Percentiles rank a stretch among this genome's conserved stretches.
phyloP scores from a whole-genome alignment of 2,797 vertebrate genomes.

The Merluccius polli region DNA sequence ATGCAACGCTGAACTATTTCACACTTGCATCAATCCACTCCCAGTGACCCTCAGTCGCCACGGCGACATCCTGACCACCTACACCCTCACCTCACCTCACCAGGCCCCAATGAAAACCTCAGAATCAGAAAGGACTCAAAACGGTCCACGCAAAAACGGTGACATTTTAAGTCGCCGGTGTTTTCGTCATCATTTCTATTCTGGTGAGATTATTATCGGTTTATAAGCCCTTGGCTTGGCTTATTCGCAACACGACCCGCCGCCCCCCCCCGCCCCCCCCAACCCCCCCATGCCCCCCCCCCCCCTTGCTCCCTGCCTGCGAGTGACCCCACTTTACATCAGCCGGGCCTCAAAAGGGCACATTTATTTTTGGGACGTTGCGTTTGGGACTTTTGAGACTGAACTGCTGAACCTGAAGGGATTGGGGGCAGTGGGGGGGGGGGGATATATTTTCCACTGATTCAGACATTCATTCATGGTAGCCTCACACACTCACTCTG shows the following conservation, averaged over 20 bases:
- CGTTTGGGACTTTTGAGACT: slow-evolving; percentile 32
- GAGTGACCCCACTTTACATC: slow-evolving; percentile 34
- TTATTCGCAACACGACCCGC: not conserved
- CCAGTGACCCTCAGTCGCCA: not conserved
- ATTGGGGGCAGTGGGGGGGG: not conserved
- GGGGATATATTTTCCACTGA: not conserved
- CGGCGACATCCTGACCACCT: not conserved
- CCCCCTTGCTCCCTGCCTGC: not conserved
- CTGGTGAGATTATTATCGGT: not conserved
- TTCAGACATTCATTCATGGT: slow-evolving; percentile 2
- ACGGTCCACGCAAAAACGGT: not conserved
- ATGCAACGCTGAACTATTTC: not conserved
- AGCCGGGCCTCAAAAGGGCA: slow-evolving; percentile 62
- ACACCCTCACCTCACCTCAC: too few species aligned
- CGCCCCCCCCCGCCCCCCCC: not conserved
- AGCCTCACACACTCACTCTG: not conserved
- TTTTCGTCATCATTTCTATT: not conserved
- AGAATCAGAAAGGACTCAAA: not conserved
- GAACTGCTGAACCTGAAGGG: slow-evolving; percentile 17
- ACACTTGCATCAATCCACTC: not conserved
- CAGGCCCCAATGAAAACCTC: not conserved
- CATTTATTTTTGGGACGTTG: slow-evolving; percentile 61
- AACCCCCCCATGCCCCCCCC: not conserved
- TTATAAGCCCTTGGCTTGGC: slow-evolving; percentile 1
- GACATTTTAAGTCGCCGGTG: not conserved